A percentile compares a stretch with the other conserved stretches of the same genome.
These are phyloP conservation scores for Telmatochromis brachygnathus DNA, from an alignment of 2,113 vertebrate species.

Conservation along the genomic window DNA sequence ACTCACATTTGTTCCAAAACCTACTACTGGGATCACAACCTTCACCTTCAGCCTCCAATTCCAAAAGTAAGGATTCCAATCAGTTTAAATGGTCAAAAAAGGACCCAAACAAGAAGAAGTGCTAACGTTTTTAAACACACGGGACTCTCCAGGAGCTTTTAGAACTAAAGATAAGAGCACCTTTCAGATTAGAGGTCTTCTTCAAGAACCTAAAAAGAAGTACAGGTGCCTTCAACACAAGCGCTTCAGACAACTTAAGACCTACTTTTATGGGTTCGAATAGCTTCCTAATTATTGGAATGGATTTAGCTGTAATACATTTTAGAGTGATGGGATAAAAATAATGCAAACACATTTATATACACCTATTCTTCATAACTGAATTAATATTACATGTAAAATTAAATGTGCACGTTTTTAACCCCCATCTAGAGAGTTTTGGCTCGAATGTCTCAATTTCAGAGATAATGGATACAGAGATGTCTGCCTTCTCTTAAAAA, in stretches of 20 bases:
- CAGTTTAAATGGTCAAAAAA: neutral
- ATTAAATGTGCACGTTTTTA: neutral
- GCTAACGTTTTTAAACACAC: fast-evolving
- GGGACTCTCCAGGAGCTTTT: neutral
- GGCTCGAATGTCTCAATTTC: fast-evolving
- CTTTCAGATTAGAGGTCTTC: neutral
- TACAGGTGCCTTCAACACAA: neutral
- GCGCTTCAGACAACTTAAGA: neutral
- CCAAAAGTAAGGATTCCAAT: too few relatives aligned
- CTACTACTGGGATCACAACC: neutral
- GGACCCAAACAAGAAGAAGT: neutral
- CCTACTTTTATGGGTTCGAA: neutral
- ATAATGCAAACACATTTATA: neutral
- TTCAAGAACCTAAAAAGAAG: neutral
- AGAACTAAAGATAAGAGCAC: neutral
- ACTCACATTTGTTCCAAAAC: neutral
- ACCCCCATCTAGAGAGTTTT: neutral
- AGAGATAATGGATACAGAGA: neutral
- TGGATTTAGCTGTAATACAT: neutral
- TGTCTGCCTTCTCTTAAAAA: neutral
- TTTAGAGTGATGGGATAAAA: neutral
- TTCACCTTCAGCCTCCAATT: neutral
- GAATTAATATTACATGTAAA: neutral
- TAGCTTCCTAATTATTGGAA: neutral
- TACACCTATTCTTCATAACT: neutral